These are phyloP conservation scores for Malurus alboscapulatus DNA, from an alignment of 2,113 vertebrate genomes.

Conservation along the genomic window DNA sequence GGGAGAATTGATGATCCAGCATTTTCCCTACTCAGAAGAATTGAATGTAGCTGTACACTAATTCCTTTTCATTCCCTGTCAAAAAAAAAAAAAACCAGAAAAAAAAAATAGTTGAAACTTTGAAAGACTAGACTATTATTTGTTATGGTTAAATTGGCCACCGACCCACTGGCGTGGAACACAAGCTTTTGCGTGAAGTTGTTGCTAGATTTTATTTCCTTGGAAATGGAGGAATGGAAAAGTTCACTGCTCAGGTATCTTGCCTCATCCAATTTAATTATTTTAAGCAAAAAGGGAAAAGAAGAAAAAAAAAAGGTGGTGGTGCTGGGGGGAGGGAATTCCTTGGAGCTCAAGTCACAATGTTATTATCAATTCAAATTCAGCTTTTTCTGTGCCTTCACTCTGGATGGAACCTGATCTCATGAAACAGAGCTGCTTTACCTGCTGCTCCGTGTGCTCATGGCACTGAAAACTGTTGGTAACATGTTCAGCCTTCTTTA, in stretches of 20 bases:
- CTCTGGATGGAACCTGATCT: constrained; percentile 32
- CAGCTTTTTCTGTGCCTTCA: constrained; percentile 26
- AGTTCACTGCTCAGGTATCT: constrained; percentile 41
- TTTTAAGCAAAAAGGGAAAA: not conserved
- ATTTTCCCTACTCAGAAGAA: no score
- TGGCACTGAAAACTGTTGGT: not conserved
- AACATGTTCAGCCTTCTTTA: not conserved
- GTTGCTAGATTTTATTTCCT: constrained; percentile 53
- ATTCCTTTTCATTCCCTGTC: no score
- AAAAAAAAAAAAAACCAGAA: not conserved
- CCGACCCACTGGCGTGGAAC: not conserved
- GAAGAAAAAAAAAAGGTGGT: not conserved
- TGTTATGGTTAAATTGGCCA: constrained; percentile 46
- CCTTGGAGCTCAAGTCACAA: constrained; percentile 52
- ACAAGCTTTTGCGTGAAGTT: not conserved
- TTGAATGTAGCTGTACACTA: no score
- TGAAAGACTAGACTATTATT: constrained; percentile 38
- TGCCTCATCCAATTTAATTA: constrained; percentile 49
- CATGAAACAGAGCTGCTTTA: not conserved
- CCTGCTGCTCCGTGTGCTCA: not conserved
- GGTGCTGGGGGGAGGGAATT: not conserved
- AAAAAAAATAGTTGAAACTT: constrained; percentile 3
- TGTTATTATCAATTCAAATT: constrained; percentile 55
- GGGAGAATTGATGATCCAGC: no score
- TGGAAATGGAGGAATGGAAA: constrained; percentile 43